Base-by-base conservation (phyloP, 2,797 vertebrate genomes). In the Phrynocephalus guinanensis region DNA sequence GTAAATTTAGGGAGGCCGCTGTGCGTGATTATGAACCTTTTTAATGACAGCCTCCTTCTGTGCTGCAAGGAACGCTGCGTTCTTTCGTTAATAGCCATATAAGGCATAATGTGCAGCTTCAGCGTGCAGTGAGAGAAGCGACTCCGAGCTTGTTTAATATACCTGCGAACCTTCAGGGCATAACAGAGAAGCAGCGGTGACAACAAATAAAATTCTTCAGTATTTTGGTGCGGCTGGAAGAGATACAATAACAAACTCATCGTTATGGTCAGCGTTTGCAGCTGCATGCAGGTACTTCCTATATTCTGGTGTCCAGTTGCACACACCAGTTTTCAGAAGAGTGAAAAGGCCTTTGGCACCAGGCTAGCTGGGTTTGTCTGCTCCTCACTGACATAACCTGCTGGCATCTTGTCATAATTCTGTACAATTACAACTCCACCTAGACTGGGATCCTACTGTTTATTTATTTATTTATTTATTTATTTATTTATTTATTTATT, bases 1-100 rank as follows among this genome's bases (percentile, higher is more conserved):
- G 30, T 90, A 68, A 84, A 76, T 86, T 80, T 75, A 68, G 82
- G 76, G 44, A 30, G 52, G 70, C 44, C 22, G 5, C 60, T 56
- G 44, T 80, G 85, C 86, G 81, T 83, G 88, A 68, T 83, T 83
- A 75, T 56, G 68, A 83, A 73, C 20, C 75, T 83, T 63, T 63
- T 20, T 71, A 89, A 73, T 82, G 81, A 89, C 68, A 56, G 68
- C 33, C 33, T 56, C 50, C 28, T n/a, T 48, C 79, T 78, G 63
- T 48, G 68, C 76, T 77, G 30, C 1, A 1, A 83, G 68, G 44
- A 68, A 84, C 2, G 11, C 3, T 0, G 38, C 5, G n/a, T 79
- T 84, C 38, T 83, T 33, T 28, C 26, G 28, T 33, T 87, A 75
- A 80, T 68, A 56, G 85, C 56, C 20, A 13, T 33, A 72, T 16